Base-by-base conservation (phyloP, 2,113 vertebrate species). In the Lichenostomus cassidix region DNA sequence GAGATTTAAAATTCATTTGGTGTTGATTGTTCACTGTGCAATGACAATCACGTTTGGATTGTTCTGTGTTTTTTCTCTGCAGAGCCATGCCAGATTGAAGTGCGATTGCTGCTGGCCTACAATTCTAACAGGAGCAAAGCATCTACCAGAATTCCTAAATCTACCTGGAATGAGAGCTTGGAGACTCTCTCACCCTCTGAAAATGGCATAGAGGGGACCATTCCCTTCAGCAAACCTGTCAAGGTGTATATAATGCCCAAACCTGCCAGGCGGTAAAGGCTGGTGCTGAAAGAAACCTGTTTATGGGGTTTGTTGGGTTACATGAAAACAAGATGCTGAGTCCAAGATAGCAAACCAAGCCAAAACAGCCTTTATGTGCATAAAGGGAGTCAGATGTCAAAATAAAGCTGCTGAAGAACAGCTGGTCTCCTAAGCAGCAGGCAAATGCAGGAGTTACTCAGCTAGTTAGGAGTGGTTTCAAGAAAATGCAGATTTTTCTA, bases 171-270 rank as follows among this genome's bases (percentile, higher is more conserved):
- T 0, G 99, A 99, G 79, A 97, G 97, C 92, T 65, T 91, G 2
- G 99, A 99, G 46, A 41, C 97, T 33, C 84, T 98, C 12, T 97
- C 98, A 0, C 96, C 97, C 15, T 50, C 98, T 2, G 99, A 99
- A 65, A 98, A 92, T 2, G 94, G 97, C 76, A 99, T 98, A 0
- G 99, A 99, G 81, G 99, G 99, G 69, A 99, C 99, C 69, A 99
- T 99, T 19, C 98, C 98, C 2, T 98, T 99, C 96, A 99, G 99
- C 98, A 99, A 99, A 85, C 92, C 99, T 0, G 99, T 99, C 77
- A 99, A 99, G 93, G 99, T 99, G 55, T 99, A 97, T 88, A 99
- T 99, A 84, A 99, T 99, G 99, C 99, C 99, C 83, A 99, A 99
- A 94, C 99, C 99, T 9, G 98, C 99, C 35, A 96, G 99, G 10